phyloP scores from a whole-genome alignment of 2,113 vertebrate genomes.

The Piaya cayana region DNA sequence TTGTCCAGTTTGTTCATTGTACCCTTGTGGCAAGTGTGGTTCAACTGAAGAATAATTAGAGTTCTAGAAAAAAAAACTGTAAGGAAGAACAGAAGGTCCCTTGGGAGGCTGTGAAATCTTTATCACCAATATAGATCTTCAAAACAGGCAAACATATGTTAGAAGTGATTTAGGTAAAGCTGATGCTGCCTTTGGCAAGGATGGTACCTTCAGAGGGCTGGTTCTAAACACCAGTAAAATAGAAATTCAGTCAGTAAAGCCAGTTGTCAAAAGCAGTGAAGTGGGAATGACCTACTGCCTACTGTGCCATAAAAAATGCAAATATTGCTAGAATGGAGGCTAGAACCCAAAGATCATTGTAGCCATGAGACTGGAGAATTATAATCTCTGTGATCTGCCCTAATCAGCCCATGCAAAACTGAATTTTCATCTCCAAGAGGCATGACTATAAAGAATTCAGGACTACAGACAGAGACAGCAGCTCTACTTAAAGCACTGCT shows the following conservation, averaged over 20 bases:
- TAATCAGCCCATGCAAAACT: background rate
- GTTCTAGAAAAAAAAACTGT: slow-evolving; percentile 60
- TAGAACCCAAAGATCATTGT: background rate
- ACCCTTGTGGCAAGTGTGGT: slow-evolving; percentile 55
- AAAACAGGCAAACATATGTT: slow-evolving; percentile 73
- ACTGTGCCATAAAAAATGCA: background rate
- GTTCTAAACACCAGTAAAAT: slow-evolving; percentile 42
- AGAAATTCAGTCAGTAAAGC: slow-evolving; percentile 48
- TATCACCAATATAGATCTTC: slow-evolving; percentile 73
- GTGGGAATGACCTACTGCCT: slow-evolving; percentile 5
- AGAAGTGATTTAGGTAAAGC: slow-evolving; percentile 69
- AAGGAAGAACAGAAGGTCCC: slow-evolving; percentile 70
- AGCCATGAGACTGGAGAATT: background rate
- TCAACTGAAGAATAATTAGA: slow-evolving; percentile 73
- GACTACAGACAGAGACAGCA: background rate
- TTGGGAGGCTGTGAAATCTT: slow-evolving; percentile 72
- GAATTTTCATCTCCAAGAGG: background rate
- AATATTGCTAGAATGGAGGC: background rate
- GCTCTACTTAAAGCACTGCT: background rate
- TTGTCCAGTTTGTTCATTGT: slow-evolving; percentile 57
- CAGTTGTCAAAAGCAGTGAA: background rate
- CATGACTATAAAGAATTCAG: background rate
- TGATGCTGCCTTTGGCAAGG: slow-evolving; percentile 71
- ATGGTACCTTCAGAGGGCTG: slow-evolving; percentile 57
- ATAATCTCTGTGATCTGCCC: background rate